Evolutionary conservation across 2,888 invertebrate species (phyloP), one percentile per base, ranked within the genome.

Genomic region (Eurytoma californica): DNA sequence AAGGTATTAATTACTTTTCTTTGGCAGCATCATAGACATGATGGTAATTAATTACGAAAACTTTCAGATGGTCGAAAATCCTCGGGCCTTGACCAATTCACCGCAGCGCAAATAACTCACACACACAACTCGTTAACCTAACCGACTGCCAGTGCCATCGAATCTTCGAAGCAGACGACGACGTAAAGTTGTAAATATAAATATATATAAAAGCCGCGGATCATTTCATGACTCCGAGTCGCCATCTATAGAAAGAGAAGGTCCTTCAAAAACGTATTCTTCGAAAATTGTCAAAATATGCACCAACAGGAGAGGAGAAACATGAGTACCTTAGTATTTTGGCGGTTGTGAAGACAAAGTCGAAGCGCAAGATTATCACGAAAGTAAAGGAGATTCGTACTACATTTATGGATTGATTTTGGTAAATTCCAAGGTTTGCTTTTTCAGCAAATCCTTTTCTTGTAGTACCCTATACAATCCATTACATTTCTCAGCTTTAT

Each of bases 1-100:
- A 12, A 0, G 3, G 18, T 24, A 24, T 24, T 24, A 18, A 18
- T 75, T 78, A 81, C 81, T 47, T 78, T 72, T 81, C 28, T 63
- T 16, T 2, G 76, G 39, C 4, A 81, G 16, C 55, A 81, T 76
- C 47, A 49, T 65, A 24, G 72, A 75, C 73, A 72, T 76, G 24
- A 9, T 51, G 24, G 69, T 57, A n/a, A 24, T 49, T 13, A 9
- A 51, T 7, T 66, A 65, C 4, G 18, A 28, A 28, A 61, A 53
- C 60, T 68, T 1, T 18, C 12, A 16, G 39, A 39, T n/a, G 30
- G 9, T 30, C 2, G 7, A 61, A 61, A 61, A 61, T 16, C 30
- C 30, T 39, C 18, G 13, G 4, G 3, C 16, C 39, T 20, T 9
- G 55, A 57, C 18, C n/a, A 57, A 4, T 18, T 14, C 7, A 18